Evolutionary conservation across 2,888 invertebrate species (phyloP).

Genomic region (Nysson spinosus): DNA sequence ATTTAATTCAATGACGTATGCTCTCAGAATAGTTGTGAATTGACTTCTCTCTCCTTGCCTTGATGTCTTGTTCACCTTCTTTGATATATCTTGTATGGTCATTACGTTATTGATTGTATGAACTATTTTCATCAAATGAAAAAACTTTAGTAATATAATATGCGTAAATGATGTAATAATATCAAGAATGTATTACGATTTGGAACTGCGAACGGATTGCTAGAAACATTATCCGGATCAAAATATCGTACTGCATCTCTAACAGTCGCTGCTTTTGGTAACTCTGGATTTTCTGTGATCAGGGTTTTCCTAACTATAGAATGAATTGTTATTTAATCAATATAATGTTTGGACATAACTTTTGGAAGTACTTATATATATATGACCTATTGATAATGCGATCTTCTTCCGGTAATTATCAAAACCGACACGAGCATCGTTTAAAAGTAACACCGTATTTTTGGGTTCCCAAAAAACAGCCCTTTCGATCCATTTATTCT

Average conservation of each 20-base stretch:
- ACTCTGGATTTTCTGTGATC: slow-evolving; percentile 86
- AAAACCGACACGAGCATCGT: slow-evolving; percentile 82
- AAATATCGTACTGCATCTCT: slow-evolving; percentile 60
- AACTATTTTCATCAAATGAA: no score
- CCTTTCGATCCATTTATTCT: slow-evolving; percentile 84
- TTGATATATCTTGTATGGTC: slow-evolving; percentile 81
- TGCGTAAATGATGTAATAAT: no score
- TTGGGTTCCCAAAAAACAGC: slow-evolving; percentile 84
- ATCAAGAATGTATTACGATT: slow-evolving; percentile 73
- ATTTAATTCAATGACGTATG: slow-evolving; percentile 84
- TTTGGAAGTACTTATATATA: not conserved
- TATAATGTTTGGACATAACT: no score
- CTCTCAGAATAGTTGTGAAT: slow-evolving; percentile 85
- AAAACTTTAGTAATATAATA: no score
- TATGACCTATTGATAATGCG: slow-evolving; percentile 44
- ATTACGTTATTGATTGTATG: slow-evolving; percentile 80
- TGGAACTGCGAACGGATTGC: slow-evolving; percentile 65
- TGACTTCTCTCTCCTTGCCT: slow-evolving; percentile 77
- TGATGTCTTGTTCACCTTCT: slow-evolving; percentile 73
- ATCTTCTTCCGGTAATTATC: slow-evolving; percentile 71
- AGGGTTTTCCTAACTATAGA: slow-evolving; percentile 78
- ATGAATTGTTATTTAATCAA: not conserved
- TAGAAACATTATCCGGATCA: slow-evolving; percentile 53
- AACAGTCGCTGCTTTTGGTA: slow-evolving; percentile 81
- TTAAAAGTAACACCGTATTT: slow-evolving; percentile 84